Evolutionary conservation across 2,888 invertebrate species (phyloP), one percentile per base, ranked within the genome.

Genomic region (Idaea dimidiata): DNA sequence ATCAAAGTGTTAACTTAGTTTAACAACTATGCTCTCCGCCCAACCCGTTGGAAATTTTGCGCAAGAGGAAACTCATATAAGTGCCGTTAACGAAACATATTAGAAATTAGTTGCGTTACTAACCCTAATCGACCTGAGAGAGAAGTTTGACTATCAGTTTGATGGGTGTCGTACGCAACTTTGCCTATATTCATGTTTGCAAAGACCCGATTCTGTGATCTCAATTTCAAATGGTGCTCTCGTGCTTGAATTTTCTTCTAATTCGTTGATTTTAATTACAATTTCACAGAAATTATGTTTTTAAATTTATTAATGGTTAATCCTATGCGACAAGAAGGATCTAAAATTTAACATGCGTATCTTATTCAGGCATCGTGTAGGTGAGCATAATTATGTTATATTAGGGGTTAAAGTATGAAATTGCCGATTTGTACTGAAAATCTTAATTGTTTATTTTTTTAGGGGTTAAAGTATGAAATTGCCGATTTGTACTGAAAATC

Each of bases 81-180:
- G 84, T 88, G 87, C 85, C 83, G 84, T 86, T 89, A 86, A 85
- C 86, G 84, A 82, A 88, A 89, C 83, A 86, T 87, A 89, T 87
- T 87, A 86, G 86, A 87, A 86, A 90, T 89, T 88, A 85, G 88
- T 88, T 83, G 78, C 80, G 81, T 86, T 86, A 85, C 83, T 85
- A 80, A 80, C 83, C 76, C 78, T 87, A 86, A 89, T 87, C 87
- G 86, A 85, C 81, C 75, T 73, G 76, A 80, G 79, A 74, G 72
- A 69, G 67, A 83, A 88, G 81, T 89, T 87, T 73, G 72, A 74
- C 81, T 83, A 86, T 84, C 84, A 83, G 79, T 83, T 84, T 85
- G 82, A 86, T 84, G 79, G 76, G 70, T 72, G 74, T 63, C 65
- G 69, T 68, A 73, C 73, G 68, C 71, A 67, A 77, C 70, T 79